These are phyloP conservation scores for Apus apus DNA, from an alignment of 2,113 vertebrate genomes.

Conservation along the genomic window DNA sequence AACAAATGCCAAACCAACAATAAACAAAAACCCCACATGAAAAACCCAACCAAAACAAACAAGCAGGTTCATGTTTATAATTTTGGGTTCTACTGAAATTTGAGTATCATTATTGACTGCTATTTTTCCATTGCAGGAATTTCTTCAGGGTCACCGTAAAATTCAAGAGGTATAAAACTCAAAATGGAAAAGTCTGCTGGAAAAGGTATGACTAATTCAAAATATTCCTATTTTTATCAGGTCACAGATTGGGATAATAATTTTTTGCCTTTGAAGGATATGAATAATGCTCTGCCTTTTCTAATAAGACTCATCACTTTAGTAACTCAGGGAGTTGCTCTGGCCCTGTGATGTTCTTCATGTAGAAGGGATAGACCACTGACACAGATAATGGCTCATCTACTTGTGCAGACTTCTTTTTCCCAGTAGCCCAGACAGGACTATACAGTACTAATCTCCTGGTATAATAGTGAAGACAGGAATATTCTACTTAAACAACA, in stretches of 20 bases:
- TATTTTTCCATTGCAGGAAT: neutral
- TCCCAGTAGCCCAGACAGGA: neutral
- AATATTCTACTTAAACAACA: neutral
- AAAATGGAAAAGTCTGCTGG: neutral
- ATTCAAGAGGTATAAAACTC: neutral
- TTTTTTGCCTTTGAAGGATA: neutral
- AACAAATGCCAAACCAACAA: too few species aligned
- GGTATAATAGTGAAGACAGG: neutral
- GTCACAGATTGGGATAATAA: neutral
- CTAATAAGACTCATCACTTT: neutral
- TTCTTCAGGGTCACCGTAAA: neutral
- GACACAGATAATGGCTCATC: neutral
- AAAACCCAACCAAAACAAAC: too few species aligned
- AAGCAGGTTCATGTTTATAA: neutral
- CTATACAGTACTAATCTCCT: neutral
- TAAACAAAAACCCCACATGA: too few species aligned
- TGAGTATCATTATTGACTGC: neutral
- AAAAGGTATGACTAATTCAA: neutral
- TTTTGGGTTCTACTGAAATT: neutral
- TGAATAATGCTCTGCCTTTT: neutral
- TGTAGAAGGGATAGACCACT: neutral
- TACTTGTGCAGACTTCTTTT: neutral
- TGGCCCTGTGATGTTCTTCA: neutral
- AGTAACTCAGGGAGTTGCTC: neutral
- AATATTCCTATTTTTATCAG: neutral